These are phyloP conservation scores for Drosophila triauraria DNA, from an alignment of 1,140 invertebrate species.

Conservation along the genomic window DNA sequence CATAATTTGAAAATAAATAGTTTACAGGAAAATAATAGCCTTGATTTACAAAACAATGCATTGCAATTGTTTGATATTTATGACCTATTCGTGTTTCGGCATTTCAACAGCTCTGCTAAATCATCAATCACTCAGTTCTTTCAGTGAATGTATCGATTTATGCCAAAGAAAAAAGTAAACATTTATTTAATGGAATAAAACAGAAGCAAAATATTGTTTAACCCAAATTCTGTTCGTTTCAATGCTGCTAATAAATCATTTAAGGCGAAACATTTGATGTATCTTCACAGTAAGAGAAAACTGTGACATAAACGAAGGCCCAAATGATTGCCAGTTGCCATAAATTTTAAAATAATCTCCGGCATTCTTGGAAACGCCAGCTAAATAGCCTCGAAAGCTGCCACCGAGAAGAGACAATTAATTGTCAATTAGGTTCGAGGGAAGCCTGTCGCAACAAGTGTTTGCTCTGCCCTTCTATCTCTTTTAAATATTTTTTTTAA, in stretches of 20 bases:
- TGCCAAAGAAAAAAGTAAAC: conserved; percentile 34
- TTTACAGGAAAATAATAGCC: conserved; percentile 15
- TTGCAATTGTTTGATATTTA: background rate
- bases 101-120: conserved; percentile 31
- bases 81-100: conserved; percentile 23
- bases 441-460: conserved; percentile 66
- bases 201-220: conserved; percentile 51
- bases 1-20: conserved; percentile 50
- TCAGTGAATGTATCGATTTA: conserved; percentile 51
- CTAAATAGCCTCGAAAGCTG: conserved; percentile 33
- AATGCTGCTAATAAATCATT: conserved; percentile 46
- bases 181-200: conserved; percentile 23
- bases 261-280: conserved; percentile 19
- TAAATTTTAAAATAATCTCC: conserved; percentile 43
- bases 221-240: conserved; percentile 55
- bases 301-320: conserved; percentile 47
- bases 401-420: conserved; percentile 49
- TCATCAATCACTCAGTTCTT: conserved; percentile 54
- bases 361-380: conserved; percentile 14
- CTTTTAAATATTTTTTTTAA: conserved; percentile 30
- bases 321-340: conserved; percentile 36
- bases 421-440: conserved; percentile 66
- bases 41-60: conserved; percentile 21
- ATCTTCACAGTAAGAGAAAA: conserved; percentile 16
- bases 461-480: conserved; percentile 44